Evolutionary conservation across 2,113 vertebrate species (phyloP).

Genomic region (Corythaixoides concolor): DNA sequence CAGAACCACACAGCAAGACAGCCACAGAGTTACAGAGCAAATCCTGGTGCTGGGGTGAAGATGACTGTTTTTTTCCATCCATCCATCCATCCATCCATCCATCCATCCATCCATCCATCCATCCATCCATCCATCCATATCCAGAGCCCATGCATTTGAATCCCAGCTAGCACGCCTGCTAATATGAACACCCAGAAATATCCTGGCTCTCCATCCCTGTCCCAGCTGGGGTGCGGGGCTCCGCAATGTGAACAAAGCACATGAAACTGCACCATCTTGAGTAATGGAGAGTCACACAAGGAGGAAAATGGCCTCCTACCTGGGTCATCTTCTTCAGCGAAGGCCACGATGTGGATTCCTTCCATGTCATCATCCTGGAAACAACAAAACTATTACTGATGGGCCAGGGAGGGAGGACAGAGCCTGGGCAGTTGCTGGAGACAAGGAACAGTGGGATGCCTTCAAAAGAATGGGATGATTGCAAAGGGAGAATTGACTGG

Average conservation of each 20-base stretch:
- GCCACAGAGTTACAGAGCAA: background rate
- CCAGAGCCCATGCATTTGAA: background rate
- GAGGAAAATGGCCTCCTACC: conserved; percentile 70
- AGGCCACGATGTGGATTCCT: conserved; percentile 95
- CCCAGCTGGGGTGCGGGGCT: fast-evolving
- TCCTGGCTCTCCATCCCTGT: background rate
- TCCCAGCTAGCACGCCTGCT: background rate
- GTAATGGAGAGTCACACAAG: background rate
- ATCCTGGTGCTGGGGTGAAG: background rate
- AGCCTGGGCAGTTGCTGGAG: background rate
- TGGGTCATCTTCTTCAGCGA: conserved; percentile 95
- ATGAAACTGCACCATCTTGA: background rate
- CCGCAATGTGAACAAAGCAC: background rate
- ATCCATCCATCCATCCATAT: background rate
- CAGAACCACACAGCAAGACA: background rate
- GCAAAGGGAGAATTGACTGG: background rate
- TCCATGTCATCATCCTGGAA: conserved; percentile 92
- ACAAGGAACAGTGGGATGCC: background rate
- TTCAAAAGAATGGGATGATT: background rate
- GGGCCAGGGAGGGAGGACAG: background rate
- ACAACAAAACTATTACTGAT: conserved; percentile 1
- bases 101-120: background rate
- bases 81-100: background rate
- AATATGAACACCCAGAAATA: background rate
- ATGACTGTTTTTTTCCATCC: background rate